Evolutionary conservation across 2,797 vertebrate species (phyloP).

Genomic region (Typhlichthys eigenmanni): DNA sequence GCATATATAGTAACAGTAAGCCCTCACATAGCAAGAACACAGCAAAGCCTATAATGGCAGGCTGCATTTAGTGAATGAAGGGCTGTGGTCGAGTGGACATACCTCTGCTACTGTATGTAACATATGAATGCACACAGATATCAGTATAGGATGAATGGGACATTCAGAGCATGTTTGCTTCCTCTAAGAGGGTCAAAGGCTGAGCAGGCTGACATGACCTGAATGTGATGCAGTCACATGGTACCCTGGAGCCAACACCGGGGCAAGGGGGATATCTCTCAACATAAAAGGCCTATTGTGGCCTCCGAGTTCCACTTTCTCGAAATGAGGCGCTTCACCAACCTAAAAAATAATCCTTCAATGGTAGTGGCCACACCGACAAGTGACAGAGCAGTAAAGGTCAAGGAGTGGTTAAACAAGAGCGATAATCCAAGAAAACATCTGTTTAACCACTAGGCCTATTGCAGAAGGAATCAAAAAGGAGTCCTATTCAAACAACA

Average conservation of each 20-base stretch:
- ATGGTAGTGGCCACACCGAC: constrained; percentile 12
- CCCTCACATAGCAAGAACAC: background rate
- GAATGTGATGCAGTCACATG: constrained; percentile 73
- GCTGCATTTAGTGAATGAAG: constrained; percentile 15
- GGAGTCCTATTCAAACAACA: background rate
- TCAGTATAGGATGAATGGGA: constrained; percentile 56
- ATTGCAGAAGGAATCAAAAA: background rate
- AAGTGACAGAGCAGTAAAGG: constrained; percentile 17
- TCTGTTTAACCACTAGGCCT: background rate
- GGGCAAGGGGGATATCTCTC: constrained; percentile 50
- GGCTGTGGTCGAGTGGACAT: constrained; percentile 26
- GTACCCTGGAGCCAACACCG: constrained; percentile 65
- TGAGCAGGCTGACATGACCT: constrained; percentile 71
- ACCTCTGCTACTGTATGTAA: constrained; percentile 38
- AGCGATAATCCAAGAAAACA: constrained; percentile 8
- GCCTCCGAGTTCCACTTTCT: constrained; percentile 51
- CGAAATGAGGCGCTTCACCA: constrained; percentile 37
- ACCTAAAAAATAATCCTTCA: constrained; percentile 11
- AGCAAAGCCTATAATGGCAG: background rate
- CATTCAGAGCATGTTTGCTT: constrained; percentile 40
- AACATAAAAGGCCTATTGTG: constrained; percentile 73
- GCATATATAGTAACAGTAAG: background rate
- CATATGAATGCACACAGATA: constrained; percentile 39
- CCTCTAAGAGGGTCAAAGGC: constrained; percentile 58
- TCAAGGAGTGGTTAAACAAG: constrained; percentile 17